These are phyloP conservation scores for Tipula helvola DNA, from an alignment of 2,888 invertebrate genomes.

Conservation along the genomic window DNA sequence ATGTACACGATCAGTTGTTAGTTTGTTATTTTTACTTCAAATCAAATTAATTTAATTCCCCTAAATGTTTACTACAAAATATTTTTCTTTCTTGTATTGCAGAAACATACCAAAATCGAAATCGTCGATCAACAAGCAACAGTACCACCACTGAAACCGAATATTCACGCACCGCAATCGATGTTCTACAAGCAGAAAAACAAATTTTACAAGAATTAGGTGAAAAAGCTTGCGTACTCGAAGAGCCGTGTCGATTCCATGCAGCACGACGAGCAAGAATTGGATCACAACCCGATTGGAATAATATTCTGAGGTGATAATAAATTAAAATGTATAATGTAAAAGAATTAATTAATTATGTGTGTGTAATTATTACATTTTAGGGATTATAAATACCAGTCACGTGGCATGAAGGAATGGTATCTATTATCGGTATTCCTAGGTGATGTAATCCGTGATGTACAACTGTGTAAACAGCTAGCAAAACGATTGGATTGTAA, in stretches of 20 bases:
- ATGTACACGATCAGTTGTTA: not conserved
- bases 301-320: slow-evolving; percentile 60
- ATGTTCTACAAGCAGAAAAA: slow-evolving; percentile 65
- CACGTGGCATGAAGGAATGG: slow-evolving; percentile 63
- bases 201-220: slow-evolving; percentile 65
- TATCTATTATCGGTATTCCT: slow-evolving; percentile 75
- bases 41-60: not conserved
- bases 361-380: slow-evolving; percentile 21
- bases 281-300: slow-evolving; percentile 49
- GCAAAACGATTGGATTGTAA: slow-evolving; percentile 54
- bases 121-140: slow-evolving; percentile 39
- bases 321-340: not conserved
- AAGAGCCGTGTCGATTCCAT: slow-evolving; percentile 52
- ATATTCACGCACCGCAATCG: slow-evolving; percentile 37
- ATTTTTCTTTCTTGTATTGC: not conserved
- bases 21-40: not conserved
- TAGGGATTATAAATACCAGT: slow-evolving; percentile 68
- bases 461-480: slow-evolving; percentile 65
- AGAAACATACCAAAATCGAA: slow-evolving; percentile 61
- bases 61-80: not conserved
- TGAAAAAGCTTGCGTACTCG: slow-evolving; percentile 63
- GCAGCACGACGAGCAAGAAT: slow-evolving; percentile 29
- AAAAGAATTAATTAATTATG: not conserved
- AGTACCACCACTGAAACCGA: slow-evolving; percentile 25
- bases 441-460: slow-evolving; percentile 72